phyloP scores from a whole-genome alignment of 2,888 invertebrate genomes.

The Drosophila rellima region DNA sequence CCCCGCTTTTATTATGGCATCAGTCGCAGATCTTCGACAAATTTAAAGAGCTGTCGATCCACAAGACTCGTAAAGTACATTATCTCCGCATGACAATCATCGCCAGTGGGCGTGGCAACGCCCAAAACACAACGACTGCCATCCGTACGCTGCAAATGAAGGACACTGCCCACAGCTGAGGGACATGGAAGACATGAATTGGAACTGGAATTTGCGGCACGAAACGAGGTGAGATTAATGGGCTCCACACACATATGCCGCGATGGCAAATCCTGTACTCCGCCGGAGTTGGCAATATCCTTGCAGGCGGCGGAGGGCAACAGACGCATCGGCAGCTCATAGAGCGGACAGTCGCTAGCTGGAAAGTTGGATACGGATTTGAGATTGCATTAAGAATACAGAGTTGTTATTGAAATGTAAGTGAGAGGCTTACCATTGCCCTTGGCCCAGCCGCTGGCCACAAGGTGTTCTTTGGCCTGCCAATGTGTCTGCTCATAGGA shows the following conservation, averaged over 20 bases:
- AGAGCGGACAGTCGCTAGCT: slow-evolving; percentile 63
- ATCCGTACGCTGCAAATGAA: slow-evolving; percentile 54
- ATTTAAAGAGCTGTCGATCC: slow-evolving; percentile 32
- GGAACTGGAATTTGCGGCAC: slow-evolving; percentile 14
- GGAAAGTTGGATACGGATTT: background rate
- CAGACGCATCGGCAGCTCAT: slow-evolving; percentile 67
- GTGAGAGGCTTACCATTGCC: slow-evolving; percentile 46
- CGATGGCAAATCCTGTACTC: slow-evolving; percentile 33
- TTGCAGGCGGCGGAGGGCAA: slow-evolving; percentile 51
- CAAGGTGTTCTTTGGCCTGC: slow-evolving; percentile 51
- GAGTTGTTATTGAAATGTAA: too few relatives aligned
- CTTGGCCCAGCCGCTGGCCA: slow-evolving; percentile 66
- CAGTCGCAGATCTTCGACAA: slow-evolving; percentile 51
- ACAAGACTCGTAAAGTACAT: slow-evolving; percentile 65
- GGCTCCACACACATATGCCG: slow-evolving; percentile 56
- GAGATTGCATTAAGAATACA: too few relatives aligned
- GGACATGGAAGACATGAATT: slow-evolving; percentile 57
- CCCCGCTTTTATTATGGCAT: background rate
- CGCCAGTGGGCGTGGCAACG: slow-evolving; percentile 67
- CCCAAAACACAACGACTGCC: slow-evolving; percentile 66
- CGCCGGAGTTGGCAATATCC: slow-evolving; percentile 27
- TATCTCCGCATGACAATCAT: slow-evolving; percentile 30
- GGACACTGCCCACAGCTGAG: slow-evolving; percentile 55
- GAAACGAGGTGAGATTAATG: background rate
- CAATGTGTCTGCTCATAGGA: slow-evolving; percentile 55